Percentiles rank a stretch among this genome's conserved stretches.
Conservation (phyloP, 2,888 invertebrate species). For the Busseola fusca region DNA sequence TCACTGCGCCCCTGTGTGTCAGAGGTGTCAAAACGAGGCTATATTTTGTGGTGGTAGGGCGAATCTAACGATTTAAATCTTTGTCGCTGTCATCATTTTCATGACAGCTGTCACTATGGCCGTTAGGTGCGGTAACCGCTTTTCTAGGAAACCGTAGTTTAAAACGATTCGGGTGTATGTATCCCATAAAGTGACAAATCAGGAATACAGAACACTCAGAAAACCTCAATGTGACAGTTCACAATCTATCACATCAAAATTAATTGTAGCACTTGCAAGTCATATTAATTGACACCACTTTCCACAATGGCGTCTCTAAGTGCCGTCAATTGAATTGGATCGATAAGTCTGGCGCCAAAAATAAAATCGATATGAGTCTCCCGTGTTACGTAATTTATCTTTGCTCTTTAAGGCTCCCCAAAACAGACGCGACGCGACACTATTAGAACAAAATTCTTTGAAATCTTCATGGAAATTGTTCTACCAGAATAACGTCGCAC, state of each 20-base stretch:
- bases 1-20: no score
- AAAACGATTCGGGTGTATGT: not conserved
- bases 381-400: not conserved
- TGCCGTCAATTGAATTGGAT: constrained; percentile 34
- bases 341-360: constrained; percentile 30
- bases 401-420: not conserved
- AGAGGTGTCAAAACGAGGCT: no score
- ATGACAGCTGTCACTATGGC: no score
- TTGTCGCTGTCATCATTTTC: no score
- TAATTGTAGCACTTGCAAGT: constrained; percentile 15
- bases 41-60: no score
- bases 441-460: no score
- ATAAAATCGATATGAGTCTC: constrained; percentile 17
- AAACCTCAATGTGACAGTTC: constrained; percentile 5
- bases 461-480: no score
- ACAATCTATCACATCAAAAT: constrained; percentile 7
- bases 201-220: not conserved
- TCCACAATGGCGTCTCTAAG: constrained; percentile 19
- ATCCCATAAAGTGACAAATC: not conserved
- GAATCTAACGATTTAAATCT: no score
- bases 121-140: no score
- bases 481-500: no score
- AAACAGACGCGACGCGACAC: no score
- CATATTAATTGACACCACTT: constrained; percentile 38
- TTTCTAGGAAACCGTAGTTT: no score